These are phyloP conservation scores for Drosophila repleta DNA, from an alignment of 1,140 invertebrate genomes.

Conservation along the genomic window DNA sequence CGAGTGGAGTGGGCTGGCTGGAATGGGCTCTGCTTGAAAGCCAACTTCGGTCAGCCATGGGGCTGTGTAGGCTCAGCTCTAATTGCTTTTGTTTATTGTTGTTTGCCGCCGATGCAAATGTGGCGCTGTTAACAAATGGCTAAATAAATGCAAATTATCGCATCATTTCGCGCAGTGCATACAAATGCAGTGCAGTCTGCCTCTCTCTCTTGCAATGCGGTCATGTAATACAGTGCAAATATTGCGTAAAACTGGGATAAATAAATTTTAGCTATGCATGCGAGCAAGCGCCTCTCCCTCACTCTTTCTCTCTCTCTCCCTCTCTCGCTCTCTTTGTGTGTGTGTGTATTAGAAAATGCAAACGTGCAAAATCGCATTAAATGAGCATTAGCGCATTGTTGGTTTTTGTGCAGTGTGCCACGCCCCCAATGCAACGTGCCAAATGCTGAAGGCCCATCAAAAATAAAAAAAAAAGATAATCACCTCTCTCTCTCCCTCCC, in stretches of 20 bases:
- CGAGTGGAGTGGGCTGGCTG: too few species aligned
- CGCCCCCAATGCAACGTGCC: not conserved
- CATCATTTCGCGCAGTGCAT: too few species aligned
- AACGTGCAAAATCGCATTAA: slow-evolving; percentile 81
- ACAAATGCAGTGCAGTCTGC: slow-evolving; percentile 1
- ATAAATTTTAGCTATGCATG: slow-evolving; percentile 62
- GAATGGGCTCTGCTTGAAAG: too few species aligned
- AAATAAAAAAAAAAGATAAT: not conserved
- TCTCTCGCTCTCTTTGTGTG: not conserved
- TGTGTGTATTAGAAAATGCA: slow-evolving; percentile 65
- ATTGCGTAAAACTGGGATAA: slow-evolving; percentile 76
- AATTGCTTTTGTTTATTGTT: too few species aligned
- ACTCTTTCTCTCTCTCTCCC: slow-evolving; percentile 14
- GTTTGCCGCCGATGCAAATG: too few species aligned
- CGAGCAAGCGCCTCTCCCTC: not conserved
- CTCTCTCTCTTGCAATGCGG: slow-evolving; percentile 76
- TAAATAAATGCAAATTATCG: too few species aligned
- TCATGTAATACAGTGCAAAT: slow-evolving; percentile 81
- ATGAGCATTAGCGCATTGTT: slow-evolving; percentile 79
- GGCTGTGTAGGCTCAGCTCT: too few species aligned
- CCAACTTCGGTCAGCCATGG: too few species aligned
- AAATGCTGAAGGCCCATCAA: not conserved
- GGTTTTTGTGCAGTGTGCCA: slow-evolving; percentile 51
- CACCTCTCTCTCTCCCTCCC: not conserved
- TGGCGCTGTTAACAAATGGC: too few species aligned